These are phyloP conservation scores for Brotula barbata DNA, from an alignment of 2,797 vertebrate species.

Conservation along the genomic window DNA sequence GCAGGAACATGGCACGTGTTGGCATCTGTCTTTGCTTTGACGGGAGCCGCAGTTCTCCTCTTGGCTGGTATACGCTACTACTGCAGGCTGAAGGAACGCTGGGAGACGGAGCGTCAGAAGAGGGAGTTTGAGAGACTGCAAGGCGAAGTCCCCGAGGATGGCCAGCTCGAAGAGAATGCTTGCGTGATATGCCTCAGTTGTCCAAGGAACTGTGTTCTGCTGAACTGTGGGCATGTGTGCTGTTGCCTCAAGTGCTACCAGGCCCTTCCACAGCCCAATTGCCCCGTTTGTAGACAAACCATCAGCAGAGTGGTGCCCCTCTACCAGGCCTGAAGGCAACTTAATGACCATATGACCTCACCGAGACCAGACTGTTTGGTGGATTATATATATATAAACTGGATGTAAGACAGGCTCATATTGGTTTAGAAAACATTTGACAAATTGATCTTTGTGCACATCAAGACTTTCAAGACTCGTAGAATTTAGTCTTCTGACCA, in stretches of 20 bases:
- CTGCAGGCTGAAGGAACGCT: slow-evolving; percentile 42
- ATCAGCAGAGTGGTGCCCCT: slow-evolving; percentile 84
- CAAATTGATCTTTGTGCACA: too few species aligned
- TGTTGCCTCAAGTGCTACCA: slow-evolving; percentile 86
- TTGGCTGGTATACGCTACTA: slow-evolving; percentile 76
- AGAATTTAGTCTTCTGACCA: too few species aligned
- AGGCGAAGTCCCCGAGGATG: slow-evolving; percentile 8
- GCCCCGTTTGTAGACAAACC: slow-evolving; percentile 84
- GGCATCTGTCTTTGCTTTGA: slow-evolving; percentile 65
- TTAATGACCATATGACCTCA: slow-evolving; percentile 18
- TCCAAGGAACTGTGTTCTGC: slow-evolving; percentile 82
- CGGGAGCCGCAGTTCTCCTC: slow-evolving; percentile 67
- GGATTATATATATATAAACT: too few species aligned
- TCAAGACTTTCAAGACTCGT: too few species aligned
- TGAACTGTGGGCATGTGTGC: slow-evolving; percentile 88
- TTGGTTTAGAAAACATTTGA: too few species aligned
- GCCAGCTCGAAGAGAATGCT: slow-evolving; percentile 48
- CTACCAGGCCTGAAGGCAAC: slow-evolving; percentile 72
- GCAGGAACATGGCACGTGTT: slow-evolving; percentile 76
- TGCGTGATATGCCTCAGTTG: slow-evolving; percentile 84
- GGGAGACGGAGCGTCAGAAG: slow-evolving; percentile 66
- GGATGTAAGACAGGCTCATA: too few species aligned
- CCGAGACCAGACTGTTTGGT: not conserved
- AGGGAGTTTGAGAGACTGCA: slow-evolving; percentile 65
- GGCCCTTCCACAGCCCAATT: slow-evolving; percentile 76